A percentile compares a stretch with the other conserved stretches of the same genome.
These are phyloP conservation scores for Globodera ellingtonae DNA, from an alignment of 1,140 invertebrate species.

Conservation along the genomic window DNA sequence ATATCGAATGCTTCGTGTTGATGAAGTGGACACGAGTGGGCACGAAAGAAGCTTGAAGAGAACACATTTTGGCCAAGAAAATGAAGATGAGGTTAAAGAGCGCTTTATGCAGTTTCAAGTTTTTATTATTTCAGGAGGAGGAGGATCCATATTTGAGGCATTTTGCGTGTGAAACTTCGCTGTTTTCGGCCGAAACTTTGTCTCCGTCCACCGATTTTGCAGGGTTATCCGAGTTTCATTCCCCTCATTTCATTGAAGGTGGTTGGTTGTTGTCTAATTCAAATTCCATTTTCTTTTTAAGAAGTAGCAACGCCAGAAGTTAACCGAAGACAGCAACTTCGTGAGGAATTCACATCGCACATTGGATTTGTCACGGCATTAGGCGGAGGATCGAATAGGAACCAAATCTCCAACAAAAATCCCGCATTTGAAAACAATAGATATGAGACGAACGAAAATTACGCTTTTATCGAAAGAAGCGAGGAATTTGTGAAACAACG, in stretches of 20 bases:
- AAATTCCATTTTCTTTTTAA: too few relatives aligned
- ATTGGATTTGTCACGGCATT: neutral
- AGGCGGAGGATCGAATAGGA: neutral
- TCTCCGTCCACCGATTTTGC: too few relatives aligned
- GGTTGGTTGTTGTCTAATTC: too few relatives aligned
- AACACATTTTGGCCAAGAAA: neutral
- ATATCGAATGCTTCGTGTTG: neutral
- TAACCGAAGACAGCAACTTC: neutral
- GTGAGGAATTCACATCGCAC: neutral
- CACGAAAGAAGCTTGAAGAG: neutral
- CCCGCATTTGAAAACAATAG: neutral
- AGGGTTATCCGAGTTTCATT: too few relatives aligned
- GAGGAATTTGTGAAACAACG: neutral
- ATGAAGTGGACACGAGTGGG: neutral
- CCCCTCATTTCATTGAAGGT: too few relatives aligned
- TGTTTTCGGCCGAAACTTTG: too few relatives aligned
- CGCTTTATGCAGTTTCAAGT: too few relatives aligned
- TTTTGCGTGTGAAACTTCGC: too few relatives aligned
- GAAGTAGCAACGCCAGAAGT: neutral
- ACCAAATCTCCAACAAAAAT: neutral
- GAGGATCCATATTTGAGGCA: too few relatives aligned
- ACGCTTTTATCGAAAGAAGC: neutral
- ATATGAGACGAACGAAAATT: neutral
- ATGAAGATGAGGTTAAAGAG: neutral
- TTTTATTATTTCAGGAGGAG: too few relatives aligned